These are phyloP conservation scores for Halictus quadricinctus DNA, from an alignment of 2,888 invertebrate species.

Conservation along the genomic window DNA sequence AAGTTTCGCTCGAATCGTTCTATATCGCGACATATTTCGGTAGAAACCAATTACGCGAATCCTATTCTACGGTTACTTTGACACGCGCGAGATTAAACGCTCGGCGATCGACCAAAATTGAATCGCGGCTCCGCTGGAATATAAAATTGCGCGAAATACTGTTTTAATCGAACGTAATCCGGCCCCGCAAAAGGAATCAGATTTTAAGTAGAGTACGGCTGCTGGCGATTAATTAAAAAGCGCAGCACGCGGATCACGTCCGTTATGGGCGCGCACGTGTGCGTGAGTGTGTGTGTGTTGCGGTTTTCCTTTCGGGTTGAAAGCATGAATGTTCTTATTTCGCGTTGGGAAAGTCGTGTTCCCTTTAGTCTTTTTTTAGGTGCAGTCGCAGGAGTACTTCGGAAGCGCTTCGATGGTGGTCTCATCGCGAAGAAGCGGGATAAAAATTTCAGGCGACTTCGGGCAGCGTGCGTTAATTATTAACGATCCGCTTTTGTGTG, in stretches of 20 bases:
- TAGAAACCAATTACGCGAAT: slow-evolving; percentile 6
- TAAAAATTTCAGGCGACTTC: slow-evolving; percentile 32
- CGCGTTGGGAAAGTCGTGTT: neutral
- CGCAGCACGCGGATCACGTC: slow-evolving; percentile 16
- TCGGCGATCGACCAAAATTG: neutral
- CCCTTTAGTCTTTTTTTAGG: slow-evolving; percentile 6
- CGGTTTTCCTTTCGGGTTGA: neutral
- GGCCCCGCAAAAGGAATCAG: slow-evolving; percentile 6
- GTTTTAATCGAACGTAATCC: neutral
- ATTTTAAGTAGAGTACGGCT: neutral
- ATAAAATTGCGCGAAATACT: neutral
- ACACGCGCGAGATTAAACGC: slow-evolving; percentile 5
- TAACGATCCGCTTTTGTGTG: slow-evolving; percentile 19
- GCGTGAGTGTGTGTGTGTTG: neutral
- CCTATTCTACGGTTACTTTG: slow-evolving; percentile 2
- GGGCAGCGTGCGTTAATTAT: slow-evolving; percentile 37
- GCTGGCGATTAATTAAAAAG: slow-evolving; percentile 16
- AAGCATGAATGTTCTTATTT: neutral
- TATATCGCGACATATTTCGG: neutral
- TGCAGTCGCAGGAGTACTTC: slow-evolving; percentile 18
- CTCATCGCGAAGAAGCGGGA: slow-evolving; percentile 30
- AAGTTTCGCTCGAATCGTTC: neutral
- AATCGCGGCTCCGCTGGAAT: neutral
- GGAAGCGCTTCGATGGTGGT: slow-evolving; percentile 31
- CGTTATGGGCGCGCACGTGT: neutral